phyloP scores from a whole-genome alignment of 2,797 vertebrate genomes.

The Manis javanica region DNA sequence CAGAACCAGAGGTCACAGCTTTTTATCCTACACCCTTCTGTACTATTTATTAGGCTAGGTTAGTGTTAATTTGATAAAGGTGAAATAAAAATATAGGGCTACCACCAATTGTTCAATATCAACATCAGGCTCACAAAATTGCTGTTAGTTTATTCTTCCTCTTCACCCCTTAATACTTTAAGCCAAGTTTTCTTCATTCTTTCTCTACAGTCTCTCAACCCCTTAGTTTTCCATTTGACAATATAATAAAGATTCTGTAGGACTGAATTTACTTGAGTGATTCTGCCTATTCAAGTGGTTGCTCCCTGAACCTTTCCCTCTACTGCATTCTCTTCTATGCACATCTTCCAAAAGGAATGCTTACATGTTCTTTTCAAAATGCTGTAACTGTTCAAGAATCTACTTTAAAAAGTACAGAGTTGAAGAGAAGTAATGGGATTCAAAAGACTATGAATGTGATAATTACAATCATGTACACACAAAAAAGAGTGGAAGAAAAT shows the following conservation, averaged over 20 bases:
- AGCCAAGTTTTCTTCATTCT: neutral
- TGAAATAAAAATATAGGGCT: neutral
- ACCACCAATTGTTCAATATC: neutral
- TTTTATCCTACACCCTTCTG: neutral
- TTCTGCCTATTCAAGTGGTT: neutral
- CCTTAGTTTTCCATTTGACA: neutral
- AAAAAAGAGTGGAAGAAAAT: neutral
- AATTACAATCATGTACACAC: conserved; percentile 20
- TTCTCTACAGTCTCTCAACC: neutral
- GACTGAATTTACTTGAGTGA: neutral
- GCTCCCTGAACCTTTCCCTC: neutral
- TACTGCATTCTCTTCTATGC: neutral
- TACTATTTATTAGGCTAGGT: neutral
- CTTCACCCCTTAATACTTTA: neutral
- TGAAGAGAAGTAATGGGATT: neutral
- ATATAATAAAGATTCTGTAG: neutral
- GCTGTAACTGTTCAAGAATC: neutral
- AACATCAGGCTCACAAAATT: neutral
- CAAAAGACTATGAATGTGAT: conserved; percentile 4
- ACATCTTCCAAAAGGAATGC: neutral
- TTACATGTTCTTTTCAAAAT: neutral
- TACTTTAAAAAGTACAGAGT: neutral
- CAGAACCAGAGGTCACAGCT: neutral
- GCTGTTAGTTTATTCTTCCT: neutral
- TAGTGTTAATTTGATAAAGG: neutral